Conservation (phyloP, 1,140 invertebrate species). For the Drosophila arizonae region DNA sequence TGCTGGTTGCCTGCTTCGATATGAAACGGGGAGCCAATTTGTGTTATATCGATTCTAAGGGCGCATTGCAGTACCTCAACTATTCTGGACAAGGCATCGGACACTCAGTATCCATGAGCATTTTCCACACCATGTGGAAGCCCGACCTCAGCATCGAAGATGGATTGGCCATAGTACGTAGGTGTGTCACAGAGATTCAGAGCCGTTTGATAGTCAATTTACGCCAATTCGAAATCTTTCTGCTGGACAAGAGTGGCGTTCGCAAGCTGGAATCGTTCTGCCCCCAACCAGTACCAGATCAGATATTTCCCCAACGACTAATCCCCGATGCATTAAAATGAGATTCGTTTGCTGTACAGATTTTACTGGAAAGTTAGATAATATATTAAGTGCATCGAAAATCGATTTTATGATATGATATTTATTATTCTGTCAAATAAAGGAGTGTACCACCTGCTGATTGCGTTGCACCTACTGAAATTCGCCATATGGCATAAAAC, state of each 20-base stretch:
- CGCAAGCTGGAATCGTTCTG: neutral
- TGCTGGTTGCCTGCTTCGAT: conserved; percentile 86
- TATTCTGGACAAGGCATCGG: conserved; percentile 97
- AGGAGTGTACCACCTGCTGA: neutral
- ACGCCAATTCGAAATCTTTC: conserved; percentile 93
- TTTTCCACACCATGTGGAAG: conserved; percentile 94
- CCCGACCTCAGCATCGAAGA: conserved; percentile 89
- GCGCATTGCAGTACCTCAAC: conserved; percentile 90
- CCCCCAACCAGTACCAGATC: neutral
- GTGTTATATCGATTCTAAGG: conserved; percentile 93
- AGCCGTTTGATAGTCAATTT: conserved; percentile 94
- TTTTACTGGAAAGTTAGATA: too few species aligned
- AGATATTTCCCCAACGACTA: too few species aligned
- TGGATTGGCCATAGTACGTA: conserved; percentile 91
- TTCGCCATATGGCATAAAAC: conserved; percentile 16
- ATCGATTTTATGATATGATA: neutral
- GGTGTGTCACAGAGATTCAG: conserved; percentile 93
- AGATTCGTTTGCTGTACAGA: too few species aligned
- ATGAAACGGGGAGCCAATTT: conserved; percentile 89
- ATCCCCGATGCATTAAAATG: too few species aligned
- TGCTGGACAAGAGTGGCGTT: conserved; percentile 91
- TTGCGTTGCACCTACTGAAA: neutral
- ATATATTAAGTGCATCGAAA: too few species aligned
- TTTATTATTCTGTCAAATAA: neutral
- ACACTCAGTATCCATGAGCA: conserved; percentile 92